A percentile compares a stretch with the other conserved stretches of the same genome.
These are phyloP conservation scores for Xestia sexstrigata DNA, from an alignment of 2,888 invertebrate genomes.

Conservation along the genomic window DNA sequence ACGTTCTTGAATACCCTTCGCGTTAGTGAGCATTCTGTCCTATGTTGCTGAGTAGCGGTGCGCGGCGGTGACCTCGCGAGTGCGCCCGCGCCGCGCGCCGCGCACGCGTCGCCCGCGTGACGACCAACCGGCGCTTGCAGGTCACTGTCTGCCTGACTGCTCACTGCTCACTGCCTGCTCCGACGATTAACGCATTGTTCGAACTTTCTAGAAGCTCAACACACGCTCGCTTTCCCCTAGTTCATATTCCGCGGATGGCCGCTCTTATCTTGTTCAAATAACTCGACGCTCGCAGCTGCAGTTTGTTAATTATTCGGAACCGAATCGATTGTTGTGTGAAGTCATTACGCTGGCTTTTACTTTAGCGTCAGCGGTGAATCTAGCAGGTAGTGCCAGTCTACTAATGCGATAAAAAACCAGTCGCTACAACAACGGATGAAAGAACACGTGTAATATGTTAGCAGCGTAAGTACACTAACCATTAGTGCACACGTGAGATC, in stretches of 20 bases:
- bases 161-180: slow-evolving; percentile 57
- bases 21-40: slow-evolving; percentile 44
- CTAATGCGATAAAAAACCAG: neutral
- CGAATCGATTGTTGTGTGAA: slow-evolving; percentile 39
- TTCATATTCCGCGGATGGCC: slow-evolving; percentile 63
- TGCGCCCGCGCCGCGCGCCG: slow-evolving; percentile 55
- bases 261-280: slow-evolving; percentile 62
- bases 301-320: slow-evolving; percentile 53
- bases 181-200: slow-evolving; percentile 73
- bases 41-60: slow-evolving; percentile 13
- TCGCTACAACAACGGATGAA: slow-evolving; percentile 18
- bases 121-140: slow-evolving; percentile 66
- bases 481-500: slow-evolving; percentile 2
- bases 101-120: slow-evolving; percentile 70
- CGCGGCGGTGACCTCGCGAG: slow-evolving; percentile 64
- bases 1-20: slow-evolving; percentile 27
- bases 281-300: slow-evolving; percentile 61
- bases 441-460: slow-evolving; percentile 35
- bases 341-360: slow-evolving; percentile 32
- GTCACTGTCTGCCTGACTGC: slow-evolving; percentile 68
- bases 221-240: slow-evolving; percentile 69
- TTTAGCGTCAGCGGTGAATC: neutral
- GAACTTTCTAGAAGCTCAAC: slow-evolving; percentile 77
- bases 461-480: neutral
- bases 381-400: slow-evolving; percentile 2